A percentile compares a stretch with the other conserved stretches of the same genome.
phyloP scores from a whole-genome alignment of 2,113 vertebrate species.

The Vidua macroura region DNA sequence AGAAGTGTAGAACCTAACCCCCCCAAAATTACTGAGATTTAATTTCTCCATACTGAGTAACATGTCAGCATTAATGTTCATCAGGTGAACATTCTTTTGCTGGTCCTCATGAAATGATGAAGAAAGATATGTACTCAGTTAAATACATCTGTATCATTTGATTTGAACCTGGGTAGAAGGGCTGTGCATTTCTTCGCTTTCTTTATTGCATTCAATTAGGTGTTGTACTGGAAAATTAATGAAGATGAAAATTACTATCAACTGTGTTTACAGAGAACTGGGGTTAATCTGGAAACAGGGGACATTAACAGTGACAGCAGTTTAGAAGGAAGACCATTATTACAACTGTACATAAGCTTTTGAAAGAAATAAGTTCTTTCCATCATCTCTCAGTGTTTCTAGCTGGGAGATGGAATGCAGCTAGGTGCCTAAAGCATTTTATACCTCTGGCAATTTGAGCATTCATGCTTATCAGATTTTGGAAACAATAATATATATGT shows the following conservation, averaged over 20 bases:
- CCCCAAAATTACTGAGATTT: not conserved
- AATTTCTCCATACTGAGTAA: not conserved
- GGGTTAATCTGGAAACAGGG: conserved; percentile 11
- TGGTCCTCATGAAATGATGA: not conserved
- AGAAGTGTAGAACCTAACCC: not conserved
- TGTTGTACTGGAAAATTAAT: conserved; percentile 6
- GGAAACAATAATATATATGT: conserved; percentile 48
- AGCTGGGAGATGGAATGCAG: not conserved
- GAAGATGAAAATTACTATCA: conserved; percentile 36
- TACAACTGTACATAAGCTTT: not conserved
- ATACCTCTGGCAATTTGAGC: not conserved
- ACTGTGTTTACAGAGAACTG: not conserved
- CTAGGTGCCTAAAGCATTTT: not conserved
- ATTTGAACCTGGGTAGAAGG: not conserved
- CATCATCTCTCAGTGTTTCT: not conserved
- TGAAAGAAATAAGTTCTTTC: not conserved
- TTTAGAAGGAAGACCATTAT: not conserved
- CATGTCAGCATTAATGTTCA: not conserved
- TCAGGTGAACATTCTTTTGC: not conserved
- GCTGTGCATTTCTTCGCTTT: not conserved
- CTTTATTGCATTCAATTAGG: conserved; percentile 3
- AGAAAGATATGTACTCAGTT: not conserved
- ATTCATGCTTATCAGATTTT: conserved; percentile 16
- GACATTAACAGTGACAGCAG: not conserved
- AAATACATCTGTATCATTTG: not conserved